These are phyloP conservation scores for Bos indicus DNA, from an alignment of 2,113 vertebrate genomes.

Conservation along the genomic window DNA sequence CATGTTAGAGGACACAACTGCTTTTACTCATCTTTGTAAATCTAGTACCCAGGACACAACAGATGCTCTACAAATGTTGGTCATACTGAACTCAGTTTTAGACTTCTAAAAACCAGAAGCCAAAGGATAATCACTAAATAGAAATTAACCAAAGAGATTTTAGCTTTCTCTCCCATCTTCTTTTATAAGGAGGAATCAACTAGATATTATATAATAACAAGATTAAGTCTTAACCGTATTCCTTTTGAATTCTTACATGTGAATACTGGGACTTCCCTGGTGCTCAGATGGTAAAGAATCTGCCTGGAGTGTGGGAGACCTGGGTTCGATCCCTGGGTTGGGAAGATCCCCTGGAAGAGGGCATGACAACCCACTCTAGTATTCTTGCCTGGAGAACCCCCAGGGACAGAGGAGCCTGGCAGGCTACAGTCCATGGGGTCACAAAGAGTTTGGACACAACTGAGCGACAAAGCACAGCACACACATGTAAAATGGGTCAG, in stretches of 20 bases:
- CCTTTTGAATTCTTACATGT: not conserved
- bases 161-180: not conserved
- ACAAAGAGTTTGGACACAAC: not conserved
- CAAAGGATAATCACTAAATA: not conserved
- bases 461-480: not conserved
- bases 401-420: not conserved
- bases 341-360: not conserved
- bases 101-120: not conserved
- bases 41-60: not conserved
- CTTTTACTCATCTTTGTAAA: slow-evolving; percentile 1
- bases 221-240: not conserved
- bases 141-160: not conserved
- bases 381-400: not conserved
- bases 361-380: not conserved
- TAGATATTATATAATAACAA: not conserved
- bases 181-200: not conserved
- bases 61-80: not conserved
- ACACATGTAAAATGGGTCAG: not conserved
- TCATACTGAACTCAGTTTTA: not conserved
- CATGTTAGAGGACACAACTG: not conserved
- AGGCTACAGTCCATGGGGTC: not conserved
- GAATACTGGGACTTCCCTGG: not conserved
- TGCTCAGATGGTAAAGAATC: not conserved
- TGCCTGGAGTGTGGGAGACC: not conserved
- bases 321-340: not conserved